phyloP scores from a whole-genome alignment of 2,113 vertebrate genomes.

The Cephalopholis sonnerati region DNA sequence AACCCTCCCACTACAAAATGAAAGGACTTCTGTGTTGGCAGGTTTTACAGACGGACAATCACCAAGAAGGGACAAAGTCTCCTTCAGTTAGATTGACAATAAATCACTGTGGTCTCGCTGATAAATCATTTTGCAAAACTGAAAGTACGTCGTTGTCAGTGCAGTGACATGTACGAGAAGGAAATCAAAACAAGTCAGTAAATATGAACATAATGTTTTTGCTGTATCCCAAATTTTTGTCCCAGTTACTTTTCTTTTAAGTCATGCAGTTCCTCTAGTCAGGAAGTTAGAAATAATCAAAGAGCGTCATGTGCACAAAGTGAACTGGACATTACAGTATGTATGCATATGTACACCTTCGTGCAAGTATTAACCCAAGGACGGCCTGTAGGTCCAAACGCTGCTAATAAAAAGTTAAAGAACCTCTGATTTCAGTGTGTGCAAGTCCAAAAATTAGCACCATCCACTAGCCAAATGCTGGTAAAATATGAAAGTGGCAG shows the following conservation, averaged over 20 bases:
- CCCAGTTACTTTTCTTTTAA: neutral
- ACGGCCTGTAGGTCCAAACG: neutral
- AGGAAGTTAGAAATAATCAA: neutral
- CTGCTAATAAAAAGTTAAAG: neutral
- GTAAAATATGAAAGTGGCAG: no score
- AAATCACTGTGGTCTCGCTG: conserved; percentile 2
- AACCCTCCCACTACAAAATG: neutral
- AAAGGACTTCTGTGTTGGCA: conserved; percentile 22
- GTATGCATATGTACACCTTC: no score
- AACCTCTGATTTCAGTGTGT: neutral
- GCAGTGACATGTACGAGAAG: neutral
- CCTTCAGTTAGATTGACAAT: conserved; percentile 7
- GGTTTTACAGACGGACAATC: conserved; percentile 28
- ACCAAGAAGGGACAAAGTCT: conserved; percentile 43
- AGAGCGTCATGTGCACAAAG: neutral
- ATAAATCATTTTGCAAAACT: conserved; percentile 16
- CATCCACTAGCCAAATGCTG: no score
- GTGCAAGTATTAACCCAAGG: neutral
- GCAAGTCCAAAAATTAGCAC: no score
- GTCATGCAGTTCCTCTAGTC: neutral
- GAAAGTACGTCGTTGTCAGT: neutral
- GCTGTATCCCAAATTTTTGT: neutral
- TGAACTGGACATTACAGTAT: neutral
- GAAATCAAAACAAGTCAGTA: neutral
- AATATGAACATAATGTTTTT: neutral